Conservation (phyloP, 2,113 vertebrate species). For the Dissostichus mawsoni region DNA sequence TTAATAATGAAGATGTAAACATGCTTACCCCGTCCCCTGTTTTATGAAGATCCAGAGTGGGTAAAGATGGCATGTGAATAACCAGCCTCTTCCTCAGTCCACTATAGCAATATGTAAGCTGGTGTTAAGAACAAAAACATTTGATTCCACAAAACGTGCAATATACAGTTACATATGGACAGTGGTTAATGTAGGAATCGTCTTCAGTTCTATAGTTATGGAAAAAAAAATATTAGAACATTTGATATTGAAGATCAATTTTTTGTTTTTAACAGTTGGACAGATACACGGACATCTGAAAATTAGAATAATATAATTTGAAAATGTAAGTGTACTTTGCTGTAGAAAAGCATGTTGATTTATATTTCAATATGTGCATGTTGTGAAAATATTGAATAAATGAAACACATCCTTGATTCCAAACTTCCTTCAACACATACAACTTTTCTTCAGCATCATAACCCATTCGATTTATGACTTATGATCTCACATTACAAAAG, state of each 20-base stretch:
- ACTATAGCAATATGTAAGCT: constrained; percentile 96
- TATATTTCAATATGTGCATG: background rate
- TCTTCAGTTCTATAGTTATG: background rate
- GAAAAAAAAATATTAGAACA: background rate
- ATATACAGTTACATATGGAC: background rate
- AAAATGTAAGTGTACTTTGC: background rate
- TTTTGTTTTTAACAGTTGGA: background rate
- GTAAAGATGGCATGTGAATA: constrained; percentile 97
- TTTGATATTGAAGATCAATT: background rate
- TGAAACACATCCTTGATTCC: background rate
- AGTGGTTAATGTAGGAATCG: background rate
- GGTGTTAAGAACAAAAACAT: constrained; percentile 86
- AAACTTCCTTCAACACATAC: background rate
- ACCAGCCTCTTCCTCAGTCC: constrained; percentile 97
- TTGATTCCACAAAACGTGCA: background rate
- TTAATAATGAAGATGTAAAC: background rate
- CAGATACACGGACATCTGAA: background rate
- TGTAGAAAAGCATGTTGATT: background rate
- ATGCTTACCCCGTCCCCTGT: constrained; percentile 92
- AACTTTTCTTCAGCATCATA: background rate
- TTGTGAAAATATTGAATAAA: background rate
- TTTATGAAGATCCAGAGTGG: constrained; percentile 94
- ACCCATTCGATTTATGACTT: constrained; percentile 1
- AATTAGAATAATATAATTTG: background rate
- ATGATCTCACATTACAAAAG: constrained; percentile 10